phyloP scores from a whole-genome alignment of 2,888 invertebrate genomes.

The Malachius bipustulatus region DNA sequence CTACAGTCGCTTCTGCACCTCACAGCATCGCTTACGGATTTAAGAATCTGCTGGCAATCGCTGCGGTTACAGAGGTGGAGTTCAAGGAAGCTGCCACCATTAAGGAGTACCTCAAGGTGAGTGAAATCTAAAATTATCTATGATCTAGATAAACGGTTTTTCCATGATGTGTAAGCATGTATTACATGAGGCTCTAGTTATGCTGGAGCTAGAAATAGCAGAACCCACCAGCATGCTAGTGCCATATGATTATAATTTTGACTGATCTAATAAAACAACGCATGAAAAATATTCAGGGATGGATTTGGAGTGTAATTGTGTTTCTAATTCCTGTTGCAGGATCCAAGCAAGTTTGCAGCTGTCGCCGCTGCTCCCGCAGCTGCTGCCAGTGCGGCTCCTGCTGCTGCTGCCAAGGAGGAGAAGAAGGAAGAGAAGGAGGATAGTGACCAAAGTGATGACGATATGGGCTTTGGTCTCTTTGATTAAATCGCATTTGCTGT shows the following conservation, averaged over 20 bases:
- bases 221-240: too few relatives aligned
- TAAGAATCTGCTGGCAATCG: conserved; percentile 94
- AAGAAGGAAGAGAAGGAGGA: conserved; percentile 64
- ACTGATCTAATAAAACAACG: background rate
- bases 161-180: background rate
- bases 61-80: conserved; percentile 89
- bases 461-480: conserved; percentile 90
- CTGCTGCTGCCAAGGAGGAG: conserved; percentile 47
- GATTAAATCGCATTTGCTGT: conserved; percentile 43
- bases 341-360: conserved; percentile 82
- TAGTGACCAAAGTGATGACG: conserved; percentile 66
- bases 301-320: background rate
- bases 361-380: conserved; percentile 46
- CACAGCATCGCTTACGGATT: conserved; percentile 97
- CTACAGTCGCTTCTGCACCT: conserved; percentile 92
- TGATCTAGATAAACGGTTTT: background rate
- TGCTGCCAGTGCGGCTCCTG: conserved; percentile 46
- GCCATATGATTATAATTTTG: too few relatives aligned
- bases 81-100: conserved; percentile 91
- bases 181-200: background rate
- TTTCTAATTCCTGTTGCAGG: conserved; percentile 40
- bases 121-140: conserved; percentile 5
- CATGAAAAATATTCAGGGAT: background rate
- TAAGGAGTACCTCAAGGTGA: conserved; percentile 80
- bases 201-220: background rate